These are phyloP conservation scores for Plumapathes pennacea DNA, from an alignment of 92 coral and sea anemone species.

Conservation along the genomic window DNA sequence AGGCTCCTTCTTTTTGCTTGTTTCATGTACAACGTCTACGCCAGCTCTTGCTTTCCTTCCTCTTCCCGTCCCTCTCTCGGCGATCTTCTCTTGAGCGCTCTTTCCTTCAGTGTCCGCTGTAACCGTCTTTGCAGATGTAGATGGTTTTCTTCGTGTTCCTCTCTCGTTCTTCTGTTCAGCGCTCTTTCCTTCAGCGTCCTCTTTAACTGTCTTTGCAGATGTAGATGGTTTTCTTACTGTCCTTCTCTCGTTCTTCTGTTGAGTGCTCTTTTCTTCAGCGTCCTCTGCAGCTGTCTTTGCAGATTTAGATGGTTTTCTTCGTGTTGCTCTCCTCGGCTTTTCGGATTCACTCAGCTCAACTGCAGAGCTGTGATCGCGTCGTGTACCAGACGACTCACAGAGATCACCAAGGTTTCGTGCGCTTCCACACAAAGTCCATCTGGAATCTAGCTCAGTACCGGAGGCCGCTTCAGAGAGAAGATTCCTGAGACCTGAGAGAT, in stretches of 20 bases:
- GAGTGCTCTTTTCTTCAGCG: neutral
- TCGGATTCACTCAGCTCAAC: constrained; percentile 2
- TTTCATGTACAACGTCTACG: too few relatives aligned
- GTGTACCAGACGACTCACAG: neutral
- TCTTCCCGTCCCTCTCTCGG: too few relatives aligned
- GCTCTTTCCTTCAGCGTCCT: neutral
- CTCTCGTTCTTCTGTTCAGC: too few relatives aligned
- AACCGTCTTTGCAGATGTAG: neutral
- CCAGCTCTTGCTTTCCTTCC: too few relatives aligned
- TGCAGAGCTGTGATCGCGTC: too few relatives aligned
- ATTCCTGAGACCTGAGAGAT: constrained; percentile 28
- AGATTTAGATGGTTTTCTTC: neutral
- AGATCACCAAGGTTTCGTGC: neutral
- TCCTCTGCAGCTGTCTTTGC: neutral
- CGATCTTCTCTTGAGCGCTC: too few relatives aligned
- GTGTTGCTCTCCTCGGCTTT: constrained; percentile 15
- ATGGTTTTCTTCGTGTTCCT: neutral
- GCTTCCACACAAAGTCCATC: neutral
- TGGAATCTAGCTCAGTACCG: neutral
- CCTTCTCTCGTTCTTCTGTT: too few relatives aligned
- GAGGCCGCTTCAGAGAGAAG: neutral
- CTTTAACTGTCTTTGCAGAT: neutral
- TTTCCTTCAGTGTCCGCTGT: neutral
- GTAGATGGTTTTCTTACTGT: neutral
- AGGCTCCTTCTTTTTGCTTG: too few relatives aligned